Conservation (phyloP, 2,888 invertebrate genomes). For the Cephus spinipes region DNA sequence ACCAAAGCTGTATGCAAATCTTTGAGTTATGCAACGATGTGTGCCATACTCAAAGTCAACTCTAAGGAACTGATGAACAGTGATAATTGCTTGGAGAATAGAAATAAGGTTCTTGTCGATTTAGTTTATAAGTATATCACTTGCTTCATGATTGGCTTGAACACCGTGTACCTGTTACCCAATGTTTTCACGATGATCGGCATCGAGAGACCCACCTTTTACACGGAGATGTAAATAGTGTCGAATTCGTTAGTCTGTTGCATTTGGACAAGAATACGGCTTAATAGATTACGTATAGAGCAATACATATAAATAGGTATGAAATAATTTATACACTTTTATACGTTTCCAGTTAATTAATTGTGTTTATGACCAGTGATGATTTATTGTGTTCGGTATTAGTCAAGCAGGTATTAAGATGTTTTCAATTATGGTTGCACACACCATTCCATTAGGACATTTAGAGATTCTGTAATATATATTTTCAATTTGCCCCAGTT, state of each 20-base stretch:
- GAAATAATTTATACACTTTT: slow-evolving; percentile 3
- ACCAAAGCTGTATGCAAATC: slow-evolving; percentile 78
- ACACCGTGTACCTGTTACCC: slow-evolving; percentile 82
- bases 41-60: slow-evolving; percentile 77
- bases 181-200: slow-evolving; percentile 80
- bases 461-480: not conserved
- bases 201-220: slow-evolving; percentile 86
- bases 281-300: not conserved
- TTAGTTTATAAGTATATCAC: slow-evolving; percentile 86
- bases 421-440: not conserved
- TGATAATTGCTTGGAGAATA: slow-evolving; percentile 75
- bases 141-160: slow-evolving; percentile 84
- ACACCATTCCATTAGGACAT: not conserved
- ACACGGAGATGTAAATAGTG: slow-evolving; percentile 79
- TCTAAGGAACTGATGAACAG: slow-evolving; percentile 75
- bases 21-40: slow-evolving; percentile 76
- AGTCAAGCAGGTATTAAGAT: not conserved
- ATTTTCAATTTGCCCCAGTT: not conserved
- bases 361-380: not conserved
- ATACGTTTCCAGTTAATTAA: not conserved
- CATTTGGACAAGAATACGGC: not conserved
- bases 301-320: not conserved
- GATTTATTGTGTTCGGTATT: not conserved
- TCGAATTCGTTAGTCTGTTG: not conserved
- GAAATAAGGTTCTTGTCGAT: slow-evolving; percentile 82